Evolutionary conservation across 1,140 invertebrate species (phyloP).

Genomic region (Maconellicoccus hirsutus): DNA sequence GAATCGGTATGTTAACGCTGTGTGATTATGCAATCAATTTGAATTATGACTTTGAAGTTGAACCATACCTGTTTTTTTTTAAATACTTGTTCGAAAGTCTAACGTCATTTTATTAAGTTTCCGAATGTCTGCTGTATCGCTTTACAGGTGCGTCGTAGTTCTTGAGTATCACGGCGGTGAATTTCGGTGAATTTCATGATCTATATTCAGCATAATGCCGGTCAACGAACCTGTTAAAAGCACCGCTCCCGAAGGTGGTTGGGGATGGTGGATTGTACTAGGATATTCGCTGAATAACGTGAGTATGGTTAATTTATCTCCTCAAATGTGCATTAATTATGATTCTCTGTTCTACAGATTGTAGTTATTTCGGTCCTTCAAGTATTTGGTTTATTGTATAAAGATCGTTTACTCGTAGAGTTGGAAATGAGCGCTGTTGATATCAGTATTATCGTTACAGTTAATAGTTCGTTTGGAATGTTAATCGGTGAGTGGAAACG

Average conservation of each 20-base stretch:
- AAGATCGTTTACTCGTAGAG: slow-evolving; percentile 18
- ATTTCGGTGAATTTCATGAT: background rate
- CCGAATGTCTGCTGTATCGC: too few species aligned
- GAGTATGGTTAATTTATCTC: slow-evolving; percentile 34
- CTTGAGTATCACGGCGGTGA: too few species aligned
- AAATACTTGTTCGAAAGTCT: background rate
- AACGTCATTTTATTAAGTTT: background rate
- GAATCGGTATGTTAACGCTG: background rate
- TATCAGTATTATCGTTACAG: slow-evolving; percentile 43
- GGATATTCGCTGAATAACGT: slow-evolving; percentile 51
- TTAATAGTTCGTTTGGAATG: slow-evolving; percentile 50
- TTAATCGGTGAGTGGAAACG: slow-evolving; percentile 34
- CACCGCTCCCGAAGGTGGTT: slow-evolving; percentile 48
- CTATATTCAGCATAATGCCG: background rate
- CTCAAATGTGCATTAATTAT: too few species aligned
- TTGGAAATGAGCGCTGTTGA: slow-evolving; percentile 30
- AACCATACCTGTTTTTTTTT: background rate
- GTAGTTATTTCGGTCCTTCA: slow-evolving; percentile 30
- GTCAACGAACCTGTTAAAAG: background rate
- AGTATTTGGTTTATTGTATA: slow-evolving; percentile 29
- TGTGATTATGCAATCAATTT: background rate
- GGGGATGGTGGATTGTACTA: slow-evolving; percentile 52
- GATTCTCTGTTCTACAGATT: slow-evolving; percentile 26
- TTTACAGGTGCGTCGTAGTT: too few species aligned
- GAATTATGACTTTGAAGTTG: background rate